Conservation (phyloP, 1,140 invertebrate genomes). For the Drepana arcuata region DNA sequence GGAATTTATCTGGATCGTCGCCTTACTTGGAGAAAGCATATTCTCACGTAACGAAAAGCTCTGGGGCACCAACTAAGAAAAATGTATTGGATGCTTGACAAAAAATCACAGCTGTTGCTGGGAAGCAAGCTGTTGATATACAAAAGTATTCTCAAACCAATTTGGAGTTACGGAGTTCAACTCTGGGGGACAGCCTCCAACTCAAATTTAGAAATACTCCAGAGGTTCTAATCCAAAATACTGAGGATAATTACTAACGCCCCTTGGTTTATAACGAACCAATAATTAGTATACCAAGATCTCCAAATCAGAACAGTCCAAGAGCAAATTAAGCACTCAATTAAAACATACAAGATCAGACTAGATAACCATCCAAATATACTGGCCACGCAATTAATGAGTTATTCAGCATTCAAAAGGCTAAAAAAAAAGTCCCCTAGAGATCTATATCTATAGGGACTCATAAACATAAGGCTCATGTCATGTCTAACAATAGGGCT, state of each 20-base stretch:
- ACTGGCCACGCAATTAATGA: no score
- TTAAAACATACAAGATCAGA: no score
- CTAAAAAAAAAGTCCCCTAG: no score
- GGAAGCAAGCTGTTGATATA: conserved; percentile 5
- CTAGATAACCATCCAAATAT: no score
- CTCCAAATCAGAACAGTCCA: no score
- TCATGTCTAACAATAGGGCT: no score
- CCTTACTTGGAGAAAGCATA: conserved; percentile 9
- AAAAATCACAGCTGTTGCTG: conserved; percentile 1
- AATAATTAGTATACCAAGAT: no score
- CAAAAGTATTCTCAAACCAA: conserved; percentile 12
- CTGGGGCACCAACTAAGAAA: neutral
- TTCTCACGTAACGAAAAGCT: conserved; percentile 2
- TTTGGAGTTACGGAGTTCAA: conserved; percentile 17
- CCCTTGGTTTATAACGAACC: no score
- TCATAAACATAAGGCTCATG: no score
- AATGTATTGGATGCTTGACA: conserved; percentile 6
- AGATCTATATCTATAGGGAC: no score
- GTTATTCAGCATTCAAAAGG: no score
- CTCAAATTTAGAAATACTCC: conserved; percentile 3
- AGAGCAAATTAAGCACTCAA: no score
- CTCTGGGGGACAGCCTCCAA: conserved; percentile 24
- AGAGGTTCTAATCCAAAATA: conserved; percentile 2
- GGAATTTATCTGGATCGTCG: conserved; percentile 6
- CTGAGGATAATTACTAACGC: neutral